These are phyloP conservation scores for Procavia capensis DNA, from an alignment of 2,113 vertebrate species.

Conservation along the genomic window DNA sequence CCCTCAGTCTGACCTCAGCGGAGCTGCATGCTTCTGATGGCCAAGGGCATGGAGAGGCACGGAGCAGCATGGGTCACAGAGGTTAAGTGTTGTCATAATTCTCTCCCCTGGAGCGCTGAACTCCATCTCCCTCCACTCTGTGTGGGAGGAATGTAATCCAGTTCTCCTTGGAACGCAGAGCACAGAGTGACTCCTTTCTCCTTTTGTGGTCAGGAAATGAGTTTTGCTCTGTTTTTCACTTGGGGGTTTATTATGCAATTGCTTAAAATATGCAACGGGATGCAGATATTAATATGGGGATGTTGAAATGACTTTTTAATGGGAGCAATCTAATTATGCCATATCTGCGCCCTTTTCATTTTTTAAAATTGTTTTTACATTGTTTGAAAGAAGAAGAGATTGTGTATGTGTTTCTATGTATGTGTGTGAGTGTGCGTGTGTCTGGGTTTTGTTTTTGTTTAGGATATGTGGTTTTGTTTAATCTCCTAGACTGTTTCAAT, in stretches of 20 bases:
- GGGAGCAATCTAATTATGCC: constrained; percentile 78
- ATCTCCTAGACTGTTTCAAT: constrained; percentile 80
- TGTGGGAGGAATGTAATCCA: constrained; percentile 72
- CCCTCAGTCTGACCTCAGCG: not conserved
- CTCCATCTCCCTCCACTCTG: constrained; percentile 65
- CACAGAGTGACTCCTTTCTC: constrained; percentile 78
- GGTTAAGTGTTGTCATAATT: constrained; percentile 77
- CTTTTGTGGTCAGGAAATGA: constrained; percentile 76
- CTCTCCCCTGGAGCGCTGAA: constrained; percentile 70
- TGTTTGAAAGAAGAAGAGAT: constrained; percentile 60
- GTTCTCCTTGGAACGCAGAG: constrained; percentile 68
- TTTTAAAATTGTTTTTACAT: constrained; percentile 65
- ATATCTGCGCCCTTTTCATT: constrained; percentile 67
- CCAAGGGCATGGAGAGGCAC: not conserved
- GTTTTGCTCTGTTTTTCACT: constrained; percentile 77
- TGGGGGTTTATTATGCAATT: constrained; percentile 71
- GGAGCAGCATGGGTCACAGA: constrained; percentile 39
- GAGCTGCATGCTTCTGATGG: not conserved
- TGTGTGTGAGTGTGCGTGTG: not conserved
- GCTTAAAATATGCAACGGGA: constrained; percentile 74
- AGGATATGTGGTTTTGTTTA: constrained; percentile 80
- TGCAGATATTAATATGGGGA: constrained; percentile 82
- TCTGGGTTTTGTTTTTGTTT: constrained; percentile 78
- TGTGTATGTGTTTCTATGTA: not conserved
- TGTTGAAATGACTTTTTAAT: constrained; percentile 86